phyloP scores from a whole-genome alignment of 1,140 invertebrate genomes.

The Plectrocnemia conspersa region DNA sequence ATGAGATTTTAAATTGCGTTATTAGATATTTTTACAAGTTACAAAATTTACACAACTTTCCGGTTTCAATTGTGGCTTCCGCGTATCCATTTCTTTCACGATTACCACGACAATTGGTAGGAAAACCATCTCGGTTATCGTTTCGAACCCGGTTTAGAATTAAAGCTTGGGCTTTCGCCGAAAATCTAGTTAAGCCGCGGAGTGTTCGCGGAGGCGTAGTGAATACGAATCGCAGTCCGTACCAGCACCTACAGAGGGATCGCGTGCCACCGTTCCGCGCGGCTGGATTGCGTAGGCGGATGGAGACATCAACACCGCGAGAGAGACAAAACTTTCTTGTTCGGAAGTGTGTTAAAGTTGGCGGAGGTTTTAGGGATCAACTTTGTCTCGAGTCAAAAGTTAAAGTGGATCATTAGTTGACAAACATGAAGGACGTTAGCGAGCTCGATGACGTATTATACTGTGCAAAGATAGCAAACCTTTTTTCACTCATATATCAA shows the following conservation, averaged over 20 bases:
- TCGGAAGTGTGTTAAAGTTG: conserved; percentile 14
- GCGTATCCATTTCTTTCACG: no score
- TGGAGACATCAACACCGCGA: conserved; percentile 2
- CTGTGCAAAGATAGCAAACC: no score
- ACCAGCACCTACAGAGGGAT: neutral
- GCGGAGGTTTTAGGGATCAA: conserved; percentile 26
- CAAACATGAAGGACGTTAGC: conserved; percentile 6
- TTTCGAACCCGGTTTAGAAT: neutral
- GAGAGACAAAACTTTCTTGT: conserved; percentile 6
- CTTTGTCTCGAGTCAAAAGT: conserved; percentile 30
- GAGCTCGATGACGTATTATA: no score
- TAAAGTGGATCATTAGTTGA: conserved; percentile 32
- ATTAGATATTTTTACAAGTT: no score
- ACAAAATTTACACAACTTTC: no score
- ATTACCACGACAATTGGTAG: no score
- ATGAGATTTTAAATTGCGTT: no score
- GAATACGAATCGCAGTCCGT: neutral
- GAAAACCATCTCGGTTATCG: no score
- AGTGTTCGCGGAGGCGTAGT: neutral
- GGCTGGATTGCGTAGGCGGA: neutral
- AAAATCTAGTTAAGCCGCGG: no score
- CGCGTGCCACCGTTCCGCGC: neutral
- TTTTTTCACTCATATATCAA: no score
- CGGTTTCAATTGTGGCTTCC: no score
- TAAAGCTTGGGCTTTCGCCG: neutral